Evolutionary conservation across 2,113 vertebrate species (phyloP), one percentile per base, ranked within the genome.

Genomic region (Leucosticte australis): DNA sequence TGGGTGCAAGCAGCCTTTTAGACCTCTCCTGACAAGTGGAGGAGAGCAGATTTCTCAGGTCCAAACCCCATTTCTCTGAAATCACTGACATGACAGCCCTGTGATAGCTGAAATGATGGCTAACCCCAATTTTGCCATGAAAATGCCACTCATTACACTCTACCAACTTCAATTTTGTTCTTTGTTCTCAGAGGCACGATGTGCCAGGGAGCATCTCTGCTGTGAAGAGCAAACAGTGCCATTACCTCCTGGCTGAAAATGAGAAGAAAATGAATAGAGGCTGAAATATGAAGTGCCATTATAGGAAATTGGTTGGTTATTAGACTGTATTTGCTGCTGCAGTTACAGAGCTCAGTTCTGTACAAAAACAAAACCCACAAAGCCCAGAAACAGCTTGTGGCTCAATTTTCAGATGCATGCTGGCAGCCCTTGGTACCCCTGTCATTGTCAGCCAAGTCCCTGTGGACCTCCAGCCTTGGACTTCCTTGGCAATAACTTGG

Each of bases 291-390:
- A 96, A 94, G 76, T 71, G 52, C 35, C 64, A 74, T 92, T 94
- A 83, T 56, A 60, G 64, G 60, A 94, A 95, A 83, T 81, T 44
- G 63, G 75, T 80, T 92, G 67, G 55, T 94, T 96, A 86, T 92
- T 88, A 92, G 39, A 47, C 73, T 60, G 39, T 49, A 50, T 74
- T 93, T 93, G 47, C 64, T 70, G n/a, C 55, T 56, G 56, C 39
- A 77, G 68, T n/a, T 87, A 23, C 46, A 90, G 55, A 77, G 10
- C 49, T 93, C 60, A 56, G n/a, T 28, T 76, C 69, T 69, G 26
- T 56, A 33, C 52, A 87, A 87, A 94, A 70, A 19, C 26, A 80
- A 47, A 77, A 28, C 9, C 4, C n/a, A 41, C 15, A 26, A 83
- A 77, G 50, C 4, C 22, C n/a, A 75, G 76, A 94, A 91, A 88